Evolutionary conservation across 2,888 invertebrate species (phyloP).

Genomic region (Dynastes tityus): DNA sequence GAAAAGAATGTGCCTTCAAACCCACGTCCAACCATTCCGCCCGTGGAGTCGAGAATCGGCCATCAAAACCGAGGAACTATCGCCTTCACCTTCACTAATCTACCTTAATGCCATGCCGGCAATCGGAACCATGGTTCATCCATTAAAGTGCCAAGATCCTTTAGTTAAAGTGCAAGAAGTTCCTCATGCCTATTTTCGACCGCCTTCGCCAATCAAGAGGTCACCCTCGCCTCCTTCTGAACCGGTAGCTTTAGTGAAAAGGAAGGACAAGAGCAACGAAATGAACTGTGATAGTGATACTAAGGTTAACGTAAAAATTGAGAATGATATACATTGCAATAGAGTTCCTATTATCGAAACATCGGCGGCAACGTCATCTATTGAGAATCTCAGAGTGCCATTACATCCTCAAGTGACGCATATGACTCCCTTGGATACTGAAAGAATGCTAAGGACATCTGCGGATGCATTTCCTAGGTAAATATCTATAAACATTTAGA

Average conservation of each 20-base stretch:
- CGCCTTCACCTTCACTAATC: constrained; percentile 47
- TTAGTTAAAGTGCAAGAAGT: constrained; percentile 33
- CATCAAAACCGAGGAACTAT: constrained; percentile 26
- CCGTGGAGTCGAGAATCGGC: constrained; percentile 75
- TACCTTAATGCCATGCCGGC: constrained; percentile 53
- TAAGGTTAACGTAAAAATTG: constrained; percentile 45
- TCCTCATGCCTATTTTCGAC: constrained; percentile 62
- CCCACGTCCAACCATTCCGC: constrained; percentile 72
- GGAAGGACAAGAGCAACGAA: constrained; percentile 31
- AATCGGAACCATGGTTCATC: constrained; percentile 44
- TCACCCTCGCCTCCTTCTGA: constrained; percentile 59
- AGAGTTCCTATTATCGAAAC: constrained; percentile 35
- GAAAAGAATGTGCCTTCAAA: constrained; percentile 77
- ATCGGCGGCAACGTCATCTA: neutral
- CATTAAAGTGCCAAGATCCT: constrained; percentile 37
- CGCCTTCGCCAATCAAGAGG: constrained; percentile 65
- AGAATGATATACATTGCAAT: constrained; percentile 39
- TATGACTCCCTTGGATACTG: constrained; percentile 62
- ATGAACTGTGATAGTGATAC: constrained; percentile 47
- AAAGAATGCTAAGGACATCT: constrained; percentile 62
- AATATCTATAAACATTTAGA: neutral
- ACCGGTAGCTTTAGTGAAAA: constrained; percentile 53
- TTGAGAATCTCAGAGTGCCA: constrained; percentile 63
- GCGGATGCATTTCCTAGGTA: constrained; percentile 64
- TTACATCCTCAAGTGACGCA: constrained; percentile 62